Evolutionary conservation across 2,888 invertebrate species (phyloP).

Genomic region (Drosophila colorata): DNA sequence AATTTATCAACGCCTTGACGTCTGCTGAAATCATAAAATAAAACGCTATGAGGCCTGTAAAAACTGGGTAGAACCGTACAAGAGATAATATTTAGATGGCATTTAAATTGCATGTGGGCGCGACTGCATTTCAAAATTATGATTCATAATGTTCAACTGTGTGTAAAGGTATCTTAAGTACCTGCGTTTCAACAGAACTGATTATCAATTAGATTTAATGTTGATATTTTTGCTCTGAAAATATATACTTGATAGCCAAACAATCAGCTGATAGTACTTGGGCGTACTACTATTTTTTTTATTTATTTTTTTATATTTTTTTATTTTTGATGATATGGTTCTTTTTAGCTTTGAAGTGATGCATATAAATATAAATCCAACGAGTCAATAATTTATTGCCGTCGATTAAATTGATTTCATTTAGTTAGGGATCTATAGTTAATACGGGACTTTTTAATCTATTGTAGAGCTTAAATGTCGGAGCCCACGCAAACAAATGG

Average conservation of each 20-base stretch:
- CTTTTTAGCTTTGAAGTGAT: background rate
- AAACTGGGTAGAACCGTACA: constrained; percentile 9
- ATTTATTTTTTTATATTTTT: background rate
- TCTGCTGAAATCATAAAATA: background rate
- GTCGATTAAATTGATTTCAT: constrained; percentile 14
- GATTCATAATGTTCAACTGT: constrained; percentile 1
- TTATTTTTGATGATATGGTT: too few relatives aligned
- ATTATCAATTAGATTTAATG: constrained; percentile 1
- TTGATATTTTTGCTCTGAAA: constrained; percentile 1
- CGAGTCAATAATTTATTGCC: constrained; percentile 20
- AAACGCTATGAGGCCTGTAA: background rate
- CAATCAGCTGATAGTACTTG: background rate
- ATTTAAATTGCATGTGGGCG: constrained; percentile 23
- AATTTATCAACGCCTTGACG: background rate
- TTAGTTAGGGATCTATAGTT: constrained; percentile 1
- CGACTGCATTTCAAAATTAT: constrained; percentile 17
- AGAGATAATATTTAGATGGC: background rate
- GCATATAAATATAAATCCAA: constrained; percentile 3
- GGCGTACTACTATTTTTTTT: background rate
- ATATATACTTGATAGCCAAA: background rate
- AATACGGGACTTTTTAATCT: background rate
- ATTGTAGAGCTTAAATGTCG: constrained; percentile 56
- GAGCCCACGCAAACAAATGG: constrained; percentile 53
- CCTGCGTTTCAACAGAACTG: background rate
- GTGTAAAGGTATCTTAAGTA: background rate